Base-by-base conservation (phyloP, 2,113 vertebrate species). In the Melanotaenia duboulayi region DNA sequence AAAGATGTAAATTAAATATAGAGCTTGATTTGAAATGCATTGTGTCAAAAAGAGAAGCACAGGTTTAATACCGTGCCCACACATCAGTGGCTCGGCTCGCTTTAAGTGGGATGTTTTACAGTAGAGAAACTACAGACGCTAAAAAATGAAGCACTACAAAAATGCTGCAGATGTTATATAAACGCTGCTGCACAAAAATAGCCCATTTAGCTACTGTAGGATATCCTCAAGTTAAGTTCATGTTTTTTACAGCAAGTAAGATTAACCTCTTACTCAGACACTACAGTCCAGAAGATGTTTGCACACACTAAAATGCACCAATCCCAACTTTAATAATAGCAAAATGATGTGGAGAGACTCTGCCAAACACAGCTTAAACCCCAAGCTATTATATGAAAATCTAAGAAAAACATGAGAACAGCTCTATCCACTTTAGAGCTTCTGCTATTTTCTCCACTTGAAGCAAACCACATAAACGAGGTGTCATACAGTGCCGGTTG, bases 111-210 rank as follows among this genome's bases (percentile, higher is more conserved):
- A 23, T 55, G 66, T n/a, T 35, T 55, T 52, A 82, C 56, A 44
- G 57, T 22, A 49, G 4, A 72, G 22, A 63, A n/a, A 59, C 16
- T 66, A 6, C 58, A 57, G 62, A 25, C 46, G 39, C 55, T 32
- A 79, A 46, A 32, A 56, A 60, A 50, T 8, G 61, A 20, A 24
- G 49, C 50, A 62, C 56, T 49, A 44, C 39, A 72, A 28, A 14
- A 7, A 16, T 1, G 49, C 59, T 69, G 69, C 78, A 63, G 69
- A 82, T 58, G 62, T 87, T 83, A 85, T 54, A 58, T 65, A 66
- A 83, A 71, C 39, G 65, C 11, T 65, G 55, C 17, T 22, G 49
- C 65, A 68, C 39, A 56, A 35, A 80, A 83, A 74, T 55, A 69
- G 66, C 4, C 24, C 37, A 20, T 52, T 66, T 60, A 35, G 32